A percentile compares a stretch with the other conserved stretches of the same genome.
Conservation (phyloP, 2,888 invertebrate species). For the Chydorus sphaericus region DNA sequence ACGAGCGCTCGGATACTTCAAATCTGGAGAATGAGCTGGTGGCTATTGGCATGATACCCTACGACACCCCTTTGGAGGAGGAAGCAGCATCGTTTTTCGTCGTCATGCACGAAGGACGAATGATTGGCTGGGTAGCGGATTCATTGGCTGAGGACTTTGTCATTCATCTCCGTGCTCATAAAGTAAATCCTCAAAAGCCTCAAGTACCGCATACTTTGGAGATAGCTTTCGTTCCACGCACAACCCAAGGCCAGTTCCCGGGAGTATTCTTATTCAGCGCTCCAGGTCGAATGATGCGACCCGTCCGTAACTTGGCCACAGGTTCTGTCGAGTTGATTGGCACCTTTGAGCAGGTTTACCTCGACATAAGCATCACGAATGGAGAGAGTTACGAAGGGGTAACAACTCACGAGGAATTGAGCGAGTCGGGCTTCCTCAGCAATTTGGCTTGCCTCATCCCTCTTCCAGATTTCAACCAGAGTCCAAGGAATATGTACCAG, state of each 20-base stretch:
- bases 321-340: conserved; percentile 72
- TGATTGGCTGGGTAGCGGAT: conserved; percentile 61
- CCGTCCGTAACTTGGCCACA: conserved; percentile 64
- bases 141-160: conserved; percentile 45
- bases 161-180: conserved; percentile 55
- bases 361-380: conserved; percentile 68
- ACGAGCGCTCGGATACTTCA: conserved; percentile 38
- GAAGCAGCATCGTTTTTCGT: conserved; percentile 29
- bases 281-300: conserved; percentile 84
- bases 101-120: conserved; percentile 69
- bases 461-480: conserved; percentile 95
- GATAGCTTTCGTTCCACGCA: conserved; percentile 60
- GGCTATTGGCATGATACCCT: conserved; percentile 32
- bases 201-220: conserved; percentile 59
- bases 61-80: conserved; percentile 26
- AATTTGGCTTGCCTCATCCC: conserved; percentile 88
- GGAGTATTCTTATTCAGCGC: conserved; percentile 81
- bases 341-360: conserved; percentile 82
- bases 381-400: conserved; percentile 54
- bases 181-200: conserved; percentile 49
- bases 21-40: conserved; percentile 38
- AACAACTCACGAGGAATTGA: conserved; percentile 63
- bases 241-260: conserved; percentile 58
- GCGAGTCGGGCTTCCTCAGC: conserved; percentile 75
- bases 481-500: conserved; percentile 97